Evolutionary conservation across 2,888 invertebrate genomes (phyloP).

Genomic region (Melanchra persicariae): DNA sequence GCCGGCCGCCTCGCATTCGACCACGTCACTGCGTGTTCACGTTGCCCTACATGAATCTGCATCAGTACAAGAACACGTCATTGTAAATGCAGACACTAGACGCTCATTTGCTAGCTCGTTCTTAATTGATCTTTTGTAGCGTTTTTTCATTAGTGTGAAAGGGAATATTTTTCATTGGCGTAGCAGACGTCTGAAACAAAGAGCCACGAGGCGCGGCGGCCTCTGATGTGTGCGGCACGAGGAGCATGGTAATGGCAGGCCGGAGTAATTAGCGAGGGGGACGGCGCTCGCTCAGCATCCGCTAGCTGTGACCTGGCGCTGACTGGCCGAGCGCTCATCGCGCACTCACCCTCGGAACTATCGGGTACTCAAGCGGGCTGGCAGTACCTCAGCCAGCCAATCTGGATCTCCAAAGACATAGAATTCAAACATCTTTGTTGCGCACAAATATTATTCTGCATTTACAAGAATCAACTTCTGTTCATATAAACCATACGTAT

Average conservation of each 20-base stretch:
- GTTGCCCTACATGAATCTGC: background rate
- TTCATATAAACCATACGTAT: no score
- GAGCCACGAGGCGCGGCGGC: background rate
- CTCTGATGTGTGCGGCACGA: slow-evolving; percentile 23
- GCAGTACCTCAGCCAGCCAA: no score
- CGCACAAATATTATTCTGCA: no score
- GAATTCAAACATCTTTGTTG: no score
- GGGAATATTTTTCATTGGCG: slow-evolving; percentile 32
- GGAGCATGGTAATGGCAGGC: slow-evolving; percentile 24
- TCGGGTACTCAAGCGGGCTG: no score
- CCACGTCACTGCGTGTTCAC: background rate
- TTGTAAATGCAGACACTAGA: background rate
- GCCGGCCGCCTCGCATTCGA: no score
- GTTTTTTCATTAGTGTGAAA: slow-evolving; percentile 47
- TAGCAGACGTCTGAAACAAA: background rate
- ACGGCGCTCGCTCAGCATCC: background rate
- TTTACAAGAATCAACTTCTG: no score
- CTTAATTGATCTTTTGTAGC: slow-evolving; percentile 11
- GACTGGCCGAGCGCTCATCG: no score
- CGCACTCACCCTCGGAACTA: no score
- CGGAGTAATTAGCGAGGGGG: background rate
- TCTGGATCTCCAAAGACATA: no score
- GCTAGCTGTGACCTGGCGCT: background rate
- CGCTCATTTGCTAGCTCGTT: slow-evolving; percentile 7
- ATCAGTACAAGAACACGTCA: background rate